These are phyloP conservation scores for Cossypha dichroa DNA, from an alignment of 2,797 vertebrate genomes.

Conservation along the genomic window DNA sequence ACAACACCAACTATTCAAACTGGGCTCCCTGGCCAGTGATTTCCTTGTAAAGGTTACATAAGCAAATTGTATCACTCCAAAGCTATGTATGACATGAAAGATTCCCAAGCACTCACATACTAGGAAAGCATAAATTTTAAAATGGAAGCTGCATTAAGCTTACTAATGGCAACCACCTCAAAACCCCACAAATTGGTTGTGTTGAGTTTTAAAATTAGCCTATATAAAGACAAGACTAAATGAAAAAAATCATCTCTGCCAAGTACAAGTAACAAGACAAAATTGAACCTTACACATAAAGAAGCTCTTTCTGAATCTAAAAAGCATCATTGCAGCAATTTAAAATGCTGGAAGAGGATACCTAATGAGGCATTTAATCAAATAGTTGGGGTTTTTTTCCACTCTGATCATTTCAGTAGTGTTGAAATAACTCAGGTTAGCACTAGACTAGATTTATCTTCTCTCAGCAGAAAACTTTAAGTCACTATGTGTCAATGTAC, in stretches of 20 bases:
- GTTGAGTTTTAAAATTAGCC: neutral
- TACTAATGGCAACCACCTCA: neutral
- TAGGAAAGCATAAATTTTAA: neutral
- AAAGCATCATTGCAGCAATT: neutral
- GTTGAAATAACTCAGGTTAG: neutral
- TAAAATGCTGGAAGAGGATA: neutral
- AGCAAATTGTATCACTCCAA: neutral
- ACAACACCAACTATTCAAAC: neutral
- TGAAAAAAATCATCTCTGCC: neutral
- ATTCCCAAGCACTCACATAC: neutral
- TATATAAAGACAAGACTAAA: neutral
- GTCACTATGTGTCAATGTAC: neutral
- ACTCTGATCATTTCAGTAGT: neutral
- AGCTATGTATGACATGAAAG: neutral
- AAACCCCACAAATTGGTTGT: neutral
- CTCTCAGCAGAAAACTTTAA: neutral
- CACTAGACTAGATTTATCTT: neutral
- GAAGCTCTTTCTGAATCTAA: neutral
- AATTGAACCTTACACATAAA: neutral
- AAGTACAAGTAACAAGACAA: neutral
- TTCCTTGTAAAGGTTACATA: neutral
- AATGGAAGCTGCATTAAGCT: neutral
- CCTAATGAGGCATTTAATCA: neutral
- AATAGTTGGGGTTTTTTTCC: neutral
- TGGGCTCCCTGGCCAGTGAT: neutral